Evolutionary conservation across 1,140 invertebrate genomes (phyloP), one percentile per base, ranked within the genome.

Genomic region (Aphidius gifuensis): DNA sequence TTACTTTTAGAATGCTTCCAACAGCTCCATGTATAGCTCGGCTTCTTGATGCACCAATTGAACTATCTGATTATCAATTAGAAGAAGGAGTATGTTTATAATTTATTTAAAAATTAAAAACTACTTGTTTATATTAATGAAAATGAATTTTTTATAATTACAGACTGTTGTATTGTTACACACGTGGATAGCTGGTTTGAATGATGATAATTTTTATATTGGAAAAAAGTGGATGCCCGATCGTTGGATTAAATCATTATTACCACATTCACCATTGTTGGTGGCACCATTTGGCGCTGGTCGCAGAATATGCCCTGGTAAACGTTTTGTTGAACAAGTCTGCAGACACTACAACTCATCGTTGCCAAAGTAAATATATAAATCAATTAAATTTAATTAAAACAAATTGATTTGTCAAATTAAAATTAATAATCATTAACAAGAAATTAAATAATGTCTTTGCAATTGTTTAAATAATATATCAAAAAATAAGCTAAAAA

Each of bases 211-310:
- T 77, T 97, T 92, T 78, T 85, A 84, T 62, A 80, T 89, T 51
- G 89, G 93, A 5, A 76, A 84, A 43, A 80, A 88, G 61, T 97
- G 89, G 72, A 73, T 84, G 9, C 94, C 94, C 6, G 92, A 93
- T 79, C 84, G 90, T 49, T 97, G 90, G 94, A 74, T 95, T 11
- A 76, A 83, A 40, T 72, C 82, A 38, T 74, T 75, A 4, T 75
- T 75, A 64, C 82, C 85, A 0, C 80, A 85, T 5, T 84, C 82
- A 40, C 84, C 85, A 0, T 80, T 84, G 48, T 77, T 94, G 16
- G 85, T 95, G 1, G 86, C 91, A 4, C 92, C 95, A 0, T 98
- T 97, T 80, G 96, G 96, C 1, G 84, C 87, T 58, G 96, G 96
- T 0, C 82, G 85, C 48, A 80, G 91, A 55, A 90, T 90, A 74